Base-by-base conservation (phyloP, 2,113 vertebrate genomes). In the Corythoichthys haematopterus region DNA sequence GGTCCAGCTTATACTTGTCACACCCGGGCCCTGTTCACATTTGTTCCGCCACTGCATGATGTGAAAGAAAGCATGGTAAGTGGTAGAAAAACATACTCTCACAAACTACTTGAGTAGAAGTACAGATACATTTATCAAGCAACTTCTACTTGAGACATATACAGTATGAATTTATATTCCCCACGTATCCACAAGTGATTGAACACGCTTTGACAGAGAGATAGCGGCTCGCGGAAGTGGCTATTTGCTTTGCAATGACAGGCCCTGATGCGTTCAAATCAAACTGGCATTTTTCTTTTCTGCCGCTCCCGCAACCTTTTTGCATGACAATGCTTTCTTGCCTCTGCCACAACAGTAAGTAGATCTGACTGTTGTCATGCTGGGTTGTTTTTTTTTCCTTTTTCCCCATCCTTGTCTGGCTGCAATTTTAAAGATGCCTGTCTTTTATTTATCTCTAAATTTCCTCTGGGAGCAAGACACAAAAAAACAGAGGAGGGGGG, bases 371-470 rank as follows among this genome's bases (percentile, higher is more conserved):
- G 20, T 48, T 75, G 70, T 80, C 69, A 69, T 68, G 68, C 82
- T 80, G 46, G 20, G 11, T 72, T 72, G 20, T 48, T 36, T 15
- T 12, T 12, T 28, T 28, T 3, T 71, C 57, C 48, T 66, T 48
- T 68, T 62, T 45, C 11, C 61, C 60, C 55, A 11, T 67, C 38
- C 52, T 20, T 59, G 20, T 48, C 6, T 12, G 10, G 46, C 56
- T 37, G n/a, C 45, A 53, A 37, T n/a, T 53, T 50, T 60, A 37
- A 71, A 38, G 38, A 67, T 64, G 63, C 15, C 62, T 65, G 66
- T 78, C 78, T 76, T 79, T 85, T 83, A 86, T 84, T 87, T 86
- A 82, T 86, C 68, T 38, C 53, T 40, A 35, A 66, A 79, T 87
- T 81, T 81, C 87, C 76, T 77, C 69, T 72, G 82, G 86, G 79